These are phyloP conservation scores for Chydorus sphaericus DNA, from an alignment of 2,888 invertebrate species.

Conservation along the genomic window DNA sequence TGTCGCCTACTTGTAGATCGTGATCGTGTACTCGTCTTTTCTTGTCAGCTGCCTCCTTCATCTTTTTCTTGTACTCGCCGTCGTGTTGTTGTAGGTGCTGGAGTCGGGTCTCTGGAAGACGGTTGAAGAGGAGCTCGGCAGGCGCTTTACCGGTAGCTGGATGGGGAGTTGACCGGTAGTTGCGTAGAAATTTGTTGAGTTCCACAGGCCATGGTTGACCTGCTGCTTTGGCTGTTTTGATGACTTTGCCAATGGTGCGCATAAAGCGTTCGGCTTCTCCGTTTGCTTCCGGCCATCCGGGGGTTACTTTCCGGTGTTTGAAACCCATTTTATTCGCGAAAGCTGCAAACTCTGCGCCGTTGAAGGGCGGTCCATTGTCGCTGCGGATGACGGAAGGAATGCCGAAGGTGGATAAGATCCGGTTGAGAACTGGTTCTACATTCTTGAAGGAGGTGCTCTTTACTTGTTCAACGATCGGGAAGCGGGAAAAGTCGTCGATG, in stretches of 20 bases:
- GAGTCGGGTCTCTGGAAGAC: neutral
- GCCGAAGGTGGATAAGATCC: neutral
- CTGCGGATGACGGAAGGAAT: neutral
- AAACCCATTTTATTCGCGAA: conserved; percentile 16
- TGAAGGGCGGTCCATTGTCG: conserved; percentile 10
- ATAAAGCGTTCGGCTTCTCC: conserved; percentile 24
- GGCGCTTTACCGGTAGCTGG: neutral
- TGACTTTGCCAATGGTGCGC: conserved; percentile 21
- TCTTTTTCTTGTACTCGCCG: too few species aligned
- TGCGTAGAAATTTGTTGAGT: conserved; percentile 18
- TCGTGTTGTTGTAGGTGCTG: too few species aligned
- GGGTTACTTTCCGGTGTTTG: conserved; percentile 15
- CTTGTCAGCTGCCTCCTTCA: too few species aligned
- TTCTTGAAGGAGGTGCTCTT: neutral
- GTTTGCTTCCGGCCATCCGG: conserved; percentile 22
- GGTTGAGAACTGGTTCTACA: neutral
- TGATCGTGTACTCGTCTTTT: too few species aligned
- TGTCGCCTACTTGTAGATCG: too few species aligned
- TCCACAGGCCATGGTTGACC: conserved; percentile 19
- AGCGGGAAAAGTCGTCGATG: conserved; percentile 7
- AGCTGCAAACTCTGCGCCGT: neutral
- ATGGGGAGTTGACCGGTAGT: conserved; percentile 13
- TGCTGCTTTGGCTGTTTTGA: conserved; percentile 19
- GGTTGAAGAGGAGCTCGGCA: neutral
- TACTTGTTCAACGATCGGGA: neutral